Base-by-base conservation (phyloP, 2,797 vertebrate species). In the Prunella strophiata region DNA sequence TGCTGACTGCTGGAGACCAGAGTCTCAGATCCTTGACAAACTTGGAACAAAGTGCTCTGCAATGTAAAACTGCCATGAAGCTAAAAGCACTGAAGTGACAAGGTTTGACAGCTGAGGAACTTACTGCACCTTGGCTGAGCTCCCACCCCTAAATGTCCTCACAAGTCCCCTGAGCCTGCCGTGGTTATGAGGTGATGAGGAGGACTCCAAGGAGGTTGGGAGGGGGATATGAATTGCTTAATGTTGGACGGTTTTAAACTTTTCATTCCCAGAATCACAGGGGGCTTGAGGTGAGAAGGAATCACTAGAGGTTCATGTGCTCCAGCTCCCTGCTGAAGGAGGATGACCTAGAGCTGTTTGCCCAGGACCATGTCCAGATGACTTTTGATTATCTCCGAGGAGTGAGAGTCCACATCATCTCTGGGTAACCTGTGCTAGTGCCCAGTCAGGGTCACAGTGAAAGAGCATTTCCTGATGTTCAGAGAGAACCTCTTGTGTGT, bases 21-120 rank as follows among this genome's bases (percentile, higher is more conserved):
- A 26, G 13, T 50, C 29, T 59, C 7, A 1, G 51, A n/a, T 42
- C 45, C 65, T 51, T 52, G 40, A 7, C 3, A 7, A 75, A 67
- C 16, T 4, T 19, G 45, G 34, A 71, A 42, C 51, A 62, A 55
- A 79, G 63, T 1, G 23, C 54, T 68, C 74, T 82, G 82, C 77
- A 88, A 78, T 16, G 40, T 51, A 29, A 71, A 90, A 40, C 25
- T 51, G 52, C 61, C 3, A 0, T 3, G n/a, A 43, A 86, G 52
- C 9, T 40, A 5, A 83, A 79, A 76, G 48, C 59, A 7, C 19
- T 23, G 68, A 55, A 71, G 48, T 0, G 0, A 34, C 6, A 32
- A 55, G 48, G 17, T 58, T 7, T 3, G 72, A 42, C 70, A 68
- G 81, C 65, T 23, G 36, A 91, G 77, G 80, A 62, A 16, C 16